A percentile compares a stretch with the other conserved stretches of the same genome.
Conservation (phyloP, 1,140 invertebrate species). For the Coenobita brevimanus region DNA sequence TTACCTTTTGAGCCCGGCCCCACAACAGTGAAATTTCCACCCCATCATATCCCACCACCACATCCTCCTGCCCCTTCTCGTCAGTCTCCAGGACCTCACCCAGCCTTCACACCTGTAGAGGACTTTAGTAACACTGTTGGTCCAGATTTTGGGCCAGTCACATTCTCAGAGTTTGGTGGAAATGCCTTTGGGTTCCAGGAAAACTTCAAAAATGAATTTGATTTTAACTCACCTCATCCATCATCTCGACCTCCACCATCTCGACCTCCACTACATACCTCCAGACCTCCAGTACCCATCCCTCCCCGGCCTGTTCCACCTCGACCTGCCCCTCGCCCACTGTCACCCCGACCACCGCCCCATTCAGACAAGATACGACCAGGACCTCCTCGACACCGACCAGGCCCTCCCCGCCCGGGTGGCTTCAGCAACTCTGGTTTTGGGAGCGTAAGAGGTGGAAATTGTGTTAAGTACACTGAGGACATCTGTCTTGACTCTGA, state of each 20-base stretch:
- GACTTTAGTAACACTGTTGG: constrained; percentile 65
- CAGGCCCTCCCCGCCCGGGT: neutral
- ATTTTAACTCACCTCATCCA: constrained; percentile 21
- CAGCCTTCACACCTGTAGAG: constrained; percentile 29
- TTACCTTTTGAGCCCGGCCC: constrained; percentile 59
- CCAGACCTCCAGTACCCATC: neutral
- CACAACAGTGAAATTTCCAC: constrained; percentile 50
- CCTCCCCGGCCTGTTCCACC: neutral
- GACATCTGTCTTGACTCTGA: constrained; percentile 83
- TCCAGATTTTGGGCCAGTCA: constrained; percentile 67
- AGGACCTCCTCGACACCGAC: neutral
- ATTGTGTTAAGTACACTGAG: constrained; percentile 78
- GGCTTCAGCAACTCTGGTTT: constrained; percentile 29
- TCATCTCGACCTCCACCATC: neutral
- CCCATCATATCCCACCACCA: constrained; percentile 4
- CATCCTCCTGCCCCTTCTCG: neutral
- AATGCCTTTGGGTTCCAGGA: constrained; percentile 38
- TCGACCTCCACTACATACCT: neutral
- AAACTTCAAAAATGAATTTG: constrained; percentile 38
- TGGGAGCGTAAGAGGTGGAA: neutral
- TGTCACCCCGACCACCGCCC: constrained; percentile 3
- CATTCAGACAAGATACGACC: neutral
- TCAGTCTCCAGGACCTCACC: neutral
- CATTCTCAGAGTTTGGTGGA: constrained; percentile 52
- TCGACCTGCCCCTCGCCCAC: neutral